These are phyloP conservation scores for Mesorhabditis belari DNA, from an alignment of 2,888 invertebrate species.

Conservation along the genomic window DNA sequence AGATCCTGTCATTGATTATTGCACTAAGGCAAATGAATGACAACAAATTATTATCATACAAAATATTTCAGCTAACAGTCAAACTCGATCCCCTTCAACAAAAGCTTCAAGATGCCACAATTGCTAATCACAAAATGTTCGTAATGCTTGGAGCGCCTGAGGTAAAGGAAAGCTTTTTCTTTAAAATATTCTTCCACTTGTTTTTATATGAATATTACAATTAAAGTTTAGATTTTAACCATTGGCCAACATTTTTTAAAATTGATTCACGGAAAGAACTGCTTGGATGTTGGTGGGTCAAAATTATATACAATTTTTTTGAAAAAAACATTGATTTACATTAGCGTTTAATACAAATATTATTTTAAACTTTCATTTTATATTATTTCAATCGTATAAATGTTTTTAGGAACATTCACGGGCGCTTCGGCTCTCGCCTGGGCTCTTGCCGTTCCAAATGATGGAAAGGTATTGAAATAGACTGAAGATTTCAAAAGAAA, in stretches of 20 bases:
- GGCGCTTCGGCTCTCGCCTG: conserved; percentile 54
- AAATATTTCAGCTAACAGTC: conserved; percentile 17
- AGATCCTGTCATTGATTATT: conserved; percentile 30
- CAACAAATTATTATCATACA: background rate
- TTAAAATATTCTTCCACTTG: no score
- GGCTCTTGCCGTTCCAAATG: conserved; percentile 54
- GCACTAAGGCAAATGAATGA: background rate
- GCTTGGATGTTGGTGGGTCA: conserved; percentile 25
- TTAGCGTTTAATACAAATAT: no score
- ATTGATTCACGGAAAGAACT: conserved; percentile 23
- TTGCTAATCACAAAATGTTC: conserved; percentile 13
- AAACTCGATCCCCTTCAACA: conserved; percentile 21
- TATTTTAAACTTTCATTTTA: no score
- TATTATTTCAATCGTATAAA: background rate
- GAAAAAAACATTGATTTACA: no score
- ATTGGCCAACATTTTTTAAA: conserved; percentile 37
- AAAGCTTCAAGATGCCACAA: conserved; percentile 28
- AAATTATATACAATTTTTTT: no score
- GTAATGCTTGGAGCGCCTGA: conserved; percentile 41
- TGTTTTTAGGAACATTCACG: conserved; percentile 48
- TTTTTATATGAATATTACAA: no score
- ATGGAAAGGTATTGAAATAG: conserved; percentile 50
- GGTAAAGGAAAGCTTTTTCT: no score
- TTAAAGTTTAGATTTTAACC: conserved; percentile 21
- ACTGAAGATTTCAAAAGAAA: background rate